Evolutionary conservation across 2,888 invertebrate species (phyloP), one percentile per base, ranked within the genome.

Genomic region (Bellardia bayeri): DNA sequence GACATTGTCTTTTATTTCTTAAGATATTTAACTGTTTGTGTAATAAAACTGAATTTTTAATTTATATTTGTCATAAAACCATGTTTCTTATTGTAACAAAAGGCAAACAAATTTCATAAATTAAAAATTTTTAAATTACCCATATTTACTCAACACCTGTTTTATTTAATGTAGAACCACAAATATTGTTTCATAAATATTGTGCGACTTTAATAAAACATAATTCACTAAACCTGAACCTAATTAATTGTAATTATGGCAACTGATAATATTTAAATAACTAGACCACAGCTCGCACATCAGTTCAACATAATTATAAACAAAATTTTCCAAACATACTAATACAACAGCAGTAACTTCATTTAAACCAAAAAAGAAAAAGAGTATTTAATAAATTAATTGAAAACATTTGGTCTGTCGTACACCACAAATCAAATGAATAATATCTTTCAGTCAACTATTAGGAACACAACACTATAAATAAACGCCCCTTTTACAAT

Each of bases 361-460:
- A 30, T 16, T 45, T 13, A n/a, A 42, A n/a, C 11, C 16, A n/a
- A n/a, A 13, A 61, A 74, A 49, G 37, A 33, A 56, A 16, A 49
- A 37, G 9, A 23, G 37, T 37, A 61, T 45, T 61, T 61, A 30
- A 66, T 42, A 16, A 69, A 85, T 45, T 75, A 81, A 85, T 75
- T 75, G 61, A 64, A 80, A 85, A 85, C 85, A 85, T 85, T 85
- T 76, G 80, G 11, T 37, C 51, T 2, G 49, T 45, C 45, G 37
- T 23, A 23, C 23, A 23, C 23, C 23, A 23, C 61, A 76, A 81
- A 85, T 81, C 75, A 75, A 63, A 81, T 63, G 63, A 69, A 23
- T 75, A 69, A 76, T 85, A 76, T 81, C 69, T 75, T 61, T 74
- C 40, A 54, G 49, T 45, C 23, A 61, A 45, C 13, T 45, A 45